Evolutionary conservation across 2,888 invertebrate genomes (phyloP), one percentile per base, ranked within the genome.

Genomic region (Agriopis aurantiaria): DNA sequence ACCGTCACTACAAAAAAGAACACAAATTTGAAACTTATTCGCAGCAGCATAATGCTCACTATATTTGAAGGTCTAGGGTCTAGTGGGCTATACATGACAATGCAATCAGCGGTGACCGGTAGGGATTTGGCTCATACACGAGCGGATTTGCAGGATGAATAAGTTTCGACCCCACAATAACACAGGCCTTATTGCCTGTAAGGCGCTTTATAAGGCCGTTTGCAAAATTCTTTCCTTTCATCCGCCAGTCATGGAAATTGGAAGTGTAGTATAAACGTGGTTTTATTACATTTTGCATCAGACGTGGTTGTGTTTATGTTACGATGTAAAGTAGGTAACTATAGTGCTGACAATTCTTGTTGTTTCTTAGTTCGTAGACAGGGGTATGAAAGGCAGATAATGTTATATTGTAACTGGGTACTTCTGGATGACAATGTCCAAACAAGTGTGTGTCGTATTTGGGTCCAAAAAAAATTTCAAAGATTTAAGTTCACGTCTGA

Each of bases 71-170:
- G 23, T 58, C 11, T 33, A 46, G 58, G 58, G 46, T 58, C 23
- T 46, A 57, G 57, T 57, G 45, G 58, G 46, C 23, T 56, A 57
- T 57, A 93, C 92, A 93, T 93, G 94, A 93, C 94, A 93, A 92
- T 92, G 94, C 94, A 93, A 93, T 94, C 93, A 93, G 90, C 93
- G 93, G 91, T 93, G 94, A 94, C 94, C 94, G 91, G 85, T 88
- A 90, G 88, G 93, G 94, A 93, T 93, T 94, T 93, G 90, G 87
- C 89, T 93, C 93, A 91, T 93, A 93, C 94, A 93, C 92, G 93
- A 92, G 86, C 91, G 93, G 94, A 93, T 93, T 93, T 94, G 89
- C 89, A 86, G 93, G 93, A 93, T 93, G 93, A 93, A 94, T 93
- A 93, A 92, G 93, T 93, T 94, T 92, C 89, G 90, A 91, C 93